Percentiles rank a stretch among this genome's conserved stretches.
phyloP scores from a whole-genome alignment of 1,140 invertebrate genomes.

The Cryptotermes secundus region DNA sequence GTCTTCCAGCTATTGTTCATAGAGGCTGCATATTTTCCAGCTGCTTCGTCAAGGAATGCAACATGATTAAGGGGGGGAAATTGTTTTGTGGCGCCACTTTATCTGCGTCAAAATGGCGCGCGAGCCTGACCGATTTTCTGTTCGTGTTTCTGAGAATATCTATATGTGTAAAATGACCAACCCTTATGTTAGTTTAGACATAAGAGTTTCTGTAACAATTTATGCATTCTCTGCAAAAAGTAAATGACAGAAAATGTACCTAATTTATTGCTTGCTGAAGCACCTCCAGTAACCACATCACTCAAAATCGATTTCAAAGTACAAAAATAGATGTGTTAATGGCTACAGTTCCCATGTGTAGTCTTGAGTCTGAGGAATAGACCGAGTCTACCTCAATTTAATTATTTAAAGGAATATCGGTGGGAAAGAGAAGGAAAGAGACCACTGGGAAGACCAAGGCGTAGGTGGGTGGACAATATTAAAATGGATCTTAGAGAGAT shows the following conservation, averaged over 20 bases:
- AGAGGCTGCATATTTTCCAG: background rate
- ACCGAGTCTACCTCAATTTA: too few species aligned
- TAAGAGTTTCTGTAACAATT: background rate
- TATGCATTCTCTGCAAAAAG: background rate
- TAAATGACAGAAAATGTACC: background rate
- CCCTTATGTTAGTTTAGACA: background rate
- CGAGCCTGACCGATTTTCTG: background rate
- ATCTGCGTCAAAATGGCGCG: slow-evolving; percentile 40
- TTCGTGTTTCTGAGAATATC: too few species aligned
- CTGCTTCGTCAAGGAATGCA: slow-evolving; percentile 41
- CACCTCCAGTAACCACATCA: background rate
- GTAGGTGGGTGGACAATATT: too few species aligned
- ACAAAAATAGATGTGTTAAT: background rate
- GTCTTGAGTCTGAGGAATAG: background rate
- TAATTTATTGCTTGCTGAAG: background rate
- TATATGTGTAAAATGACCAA: background rate
- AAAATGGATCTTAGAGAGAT: too few species aligned
- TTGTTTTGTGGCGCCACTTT: slow-evolving; percentile 44
- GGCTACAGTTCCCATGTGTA: background rate
- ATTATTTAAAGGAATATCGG: too few species aligned
- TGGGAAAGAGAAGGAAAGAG: too few species aligned
- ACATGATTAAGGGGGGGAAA: slow-evolving; percentile 45
- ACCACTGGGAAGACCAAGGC: too few species aligned
- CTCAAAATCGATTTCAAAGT: background rate
- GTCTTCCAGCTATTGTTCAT: background rate